Evolutionary conservation across 2,888 invertebrate species (phyloP), one percentile per base, ranked within the genome.

Genomic region (Dynastes tityus): DNA sequence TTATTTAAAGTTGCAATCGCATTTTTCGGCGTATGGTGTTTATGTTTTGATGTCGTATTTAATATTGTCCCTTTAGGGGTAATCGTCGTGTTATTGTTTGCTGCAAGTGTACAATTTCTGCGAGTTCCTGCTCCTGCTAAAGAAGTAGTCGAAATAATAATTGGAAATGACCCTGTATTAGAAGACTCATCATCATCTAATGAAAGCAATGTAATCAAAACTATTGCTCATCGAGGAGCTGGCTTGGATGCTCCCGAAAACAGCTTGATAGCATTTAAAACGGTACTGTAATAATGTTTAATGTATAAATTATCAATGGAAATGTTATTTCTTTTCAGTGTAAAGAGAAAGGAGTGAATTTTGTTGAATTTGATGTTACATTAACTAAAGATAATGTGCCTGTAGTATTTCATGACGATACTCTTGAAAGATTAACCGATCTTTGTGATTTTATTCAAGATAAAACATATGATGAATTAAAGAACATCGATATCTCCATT

Each of bases 231-330:
- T 84, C 90, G 95, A 85, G 95, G 95, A 3, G 94, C 93, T 11
- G 93, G 92, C 1, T 88, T 93, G 63, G 95, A 96, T 88, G 95
- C 94, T 3, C 96, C 96, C 0, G 96, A 96, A 88, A 96, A 96
- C 87, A 95, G 94, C 81, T 86, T 95, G 81, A 91, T 91, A 76
- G 95, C 95, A 1, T 93, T 95, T 83, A 91, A 91, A 89, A 90
- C 92, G 88, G 94, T 94, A 87, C 79, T 45, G 49, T 64, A 76
- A 70, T 63, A 51, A 73, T 32, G 55, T 45, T 61, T 16, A 2
- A 1, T 45, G 6, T 58, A 22, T 76, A 67, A 71, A 76, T 55
- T 68, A 53, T 49, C n/a, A 61, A 71, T 45, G 63, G n/a, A 45
- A 11, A 2, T 53, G 61, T 65, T 65, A 16, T 65, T 40, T 45